A percentile compares a stretch with the other conserved stretches of the same genome.
Evolutionary conservation across 1,140 invertebrate genomes (phyloP).

Genomic region (Amyelois transitella): DNA sequence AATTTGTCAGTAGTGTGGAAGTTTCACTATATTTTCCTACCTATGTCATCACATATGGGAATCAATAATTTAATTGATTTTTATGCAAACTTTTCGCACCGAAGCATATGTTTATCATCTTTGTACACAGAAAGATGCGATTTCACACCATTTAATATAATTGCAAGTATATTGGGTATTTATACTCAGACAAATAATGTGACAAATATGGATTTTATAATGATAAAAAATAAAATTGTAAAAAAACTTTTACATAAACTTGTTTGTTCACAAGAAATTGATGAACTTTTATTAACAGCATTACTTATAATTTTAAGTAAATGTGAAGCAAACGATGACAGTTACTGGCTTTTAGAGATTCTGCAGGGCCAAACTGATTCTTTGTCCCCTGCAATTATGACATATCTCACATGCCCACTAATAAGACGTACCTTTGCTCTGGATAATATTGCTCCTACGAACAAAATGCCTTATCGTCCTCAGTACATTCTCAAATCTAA

Average conservation of each 20-base stretch:
- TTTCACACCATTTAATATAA: constrained; percentile 44
- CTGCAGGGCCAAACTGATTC: constrained; percentile 48
- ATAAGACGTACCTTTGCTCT: constrained; percentile 45
- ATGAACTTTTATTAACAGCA: constrained; percentile 48
- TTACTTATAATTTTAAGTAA: constrained; percentile 42
- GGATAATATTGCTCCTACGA: constrained; percentile 33
- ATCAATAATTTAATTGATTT: constrained; percentile 56
- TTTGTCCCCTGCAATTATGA: constrained; percentile 32
- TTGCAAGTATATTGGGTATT: constrained; percentile 15
- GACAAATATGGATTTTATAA: constrained; percentile 17
- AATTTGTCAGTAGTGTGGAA: constrained; percentile 59
- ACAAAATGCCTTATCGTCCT: constrained; percentile 42
- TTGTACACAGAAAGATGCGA: constrained; percentile 29
- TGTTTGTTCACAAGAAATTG: constrained; percentile 42
- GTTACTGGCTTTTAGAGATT: constrained; percentile 42
- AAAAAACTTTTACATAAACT: constrained; percentile 47
- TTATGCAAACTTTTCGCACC: constrained; percentile 23
- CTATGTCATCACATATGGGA: constrained; percentile 49
- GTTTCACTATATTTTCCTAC: constrained; percentile 62
- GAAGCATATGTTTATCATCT: constrained; percentile 1
- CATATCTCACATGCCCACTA: constrained; percentile 38
- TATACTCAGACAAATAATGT: background rate
- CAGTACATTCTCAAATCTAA: constrained; percentile 55
- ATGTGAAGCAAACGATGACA: constrained; percentile 26
- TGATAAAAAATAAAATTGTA: constrained; percentile 25